Evolutionary conservation across 2,797 vertebrate genomes (phyloP).

Genomic region (Morus bassanus): DNA sequence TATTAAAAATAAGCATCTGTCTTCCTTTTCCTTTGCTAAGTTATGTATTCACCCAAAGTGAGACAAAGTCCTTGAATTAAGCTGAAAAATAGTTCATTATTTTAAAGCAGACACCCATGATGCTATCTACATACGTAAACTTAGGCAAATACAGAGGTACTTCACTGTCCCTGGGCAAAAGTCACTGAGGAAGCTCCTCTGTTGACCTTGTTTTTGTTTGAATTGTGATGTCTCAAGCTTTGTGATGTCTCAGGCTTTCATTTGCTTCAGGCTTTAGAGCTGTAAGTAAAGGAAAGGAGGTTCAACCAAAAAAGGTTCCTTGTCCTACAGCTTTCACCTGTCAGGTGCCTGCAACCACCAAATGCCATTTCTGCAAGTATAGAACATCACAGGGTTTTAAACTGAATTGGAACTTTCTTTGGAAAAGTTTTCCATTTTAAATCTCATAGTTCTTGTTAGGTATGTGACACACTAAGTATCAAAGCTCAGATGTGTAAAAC

Average conservation of each 20-base stretch:
- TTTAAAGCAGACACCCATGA: background rate
- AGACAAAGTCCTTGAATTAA: background rate
- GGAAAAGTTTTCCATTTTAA: background rate
- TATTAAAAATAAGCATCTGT: background rate
- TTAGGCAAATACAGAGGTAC: background rate
- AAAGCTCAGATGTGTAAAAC: background rate
- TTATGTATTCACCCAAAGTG: background rate
- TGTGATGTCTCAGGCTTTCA: background rate
- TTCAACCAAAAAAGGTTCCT: background rate
- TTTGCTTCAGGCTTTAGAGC: background rate
- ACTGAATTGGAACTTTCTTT: background rate
- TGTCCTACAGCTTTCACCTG: background rate
- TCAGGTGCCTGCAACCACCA: background rate
- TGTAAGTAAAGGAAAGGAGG: background rate
- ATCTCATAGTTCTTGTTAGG: background rate
- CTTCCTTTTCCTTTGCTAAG: background rate
- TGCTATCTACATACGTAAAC: background rate
- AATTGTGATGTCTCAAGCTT: background rate
- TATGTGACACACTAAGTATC: background rate
- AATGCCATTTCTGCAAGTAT: background rate
- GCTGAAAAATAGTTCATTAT: background rate
- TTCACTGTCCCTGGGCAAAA: background rate
- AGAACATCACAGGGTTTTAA: background rate
- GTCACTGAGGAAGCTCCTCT: background rate
- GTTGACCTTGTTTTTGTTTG: background rate